phyloP scores from a whole-genome alignment of 2,888 invertebrate species.

The Cantharis flavilabris region DNA sequence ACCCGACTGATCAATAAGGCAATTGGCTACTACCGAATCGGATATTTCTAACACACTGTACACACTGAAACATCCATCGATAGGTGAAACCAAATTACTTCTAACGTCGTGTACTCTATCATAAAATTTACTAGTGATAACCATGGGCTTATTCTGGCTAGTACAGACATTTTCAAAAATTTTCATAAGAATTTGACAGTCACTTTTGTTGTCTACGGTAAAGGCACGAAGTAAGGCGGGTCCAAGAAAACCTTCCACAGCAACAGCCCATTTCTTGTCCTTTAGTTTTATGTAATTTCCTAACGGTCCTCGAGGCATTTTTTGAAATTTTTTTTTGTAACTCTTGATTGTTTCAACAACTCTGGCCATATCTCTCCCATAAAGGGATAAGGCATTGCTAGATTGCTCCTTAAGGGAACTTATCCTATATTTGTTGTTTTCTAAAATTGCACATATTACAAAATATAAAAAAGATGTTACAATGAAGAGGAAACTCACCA shows the following conservation, averaged over 20 bases:
- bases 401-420: conserved; percentile 61
- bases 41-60: conserved; percentile 73
- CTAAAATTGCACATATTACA: conserved; percentile 41
- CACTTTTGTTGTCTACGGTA: conserved; percentile 68
- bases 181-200: conserved; percentile 59
- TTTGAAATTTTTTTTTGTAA: conserved; percentile 62
- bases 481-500: conserved; percentile 12
- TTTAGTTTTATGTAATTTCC: conserved; percentile 74
- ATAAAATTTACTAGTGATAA: conserved; percentile 70
- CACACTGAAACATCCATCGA: conserved; percentile 58
- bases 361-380: conserved; percentile 70
- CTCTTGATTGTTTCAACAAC: conserved; percentile 64
- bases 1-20: conserved; percentile 76
- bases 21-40: conserved; percentile 81
- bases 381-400: conserved; percentile 67
- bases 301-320: conserved; percentile 80
- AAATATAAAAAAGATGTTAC: not conserved
- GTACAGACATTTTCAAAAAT: conserved; percentile 57
- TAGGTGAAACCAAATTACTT: conserved; percentile 55
- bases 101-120: conserved; percentile 58
- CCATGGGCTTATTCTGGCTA: conserved; percentile 58
- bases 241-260: conserved; percentile 74
- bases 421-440: conserved; percentile 56
- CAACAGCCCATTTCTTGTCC: conserved; percentile 76
- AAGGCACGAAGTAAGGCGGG: conserved; percentile 60